These are phyloP conservation scores for Eupithecia exiguata DNA, from an alignment of 2,888 invertebrate species.

Conservation along the genomic window DNA sequence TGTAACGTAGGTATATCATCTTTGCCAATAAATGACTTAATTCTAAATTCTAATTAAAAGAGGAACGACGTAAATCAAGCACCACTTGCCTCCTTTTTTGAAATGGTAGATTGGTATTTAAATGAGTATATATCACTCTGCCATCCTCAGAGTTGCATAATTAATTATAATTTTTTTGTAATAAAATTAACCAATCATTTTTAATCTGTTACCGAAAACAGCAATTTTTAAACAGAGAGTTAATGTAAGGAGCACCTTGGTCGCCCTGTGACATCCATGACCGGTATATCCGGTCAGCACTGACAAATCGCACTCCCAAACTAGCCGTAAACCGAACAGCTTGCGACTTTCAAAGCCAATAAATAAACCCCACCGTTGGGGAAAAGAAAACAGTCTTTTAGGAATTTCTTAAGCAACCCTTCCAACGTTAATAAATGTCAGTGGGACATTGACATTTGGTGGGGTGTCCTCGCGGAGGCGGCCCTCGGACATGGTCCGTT, in stretches of 20 bases:
- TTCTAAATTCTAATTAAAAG: too few relatives aligned
- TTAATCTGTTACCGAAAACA: neutral
- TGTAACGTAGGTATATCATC: too few relatives aligned
- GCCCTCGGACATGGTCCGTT: slow-evolving; percentile 54
- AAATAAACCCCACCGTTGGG: slow-evolving; percentile 50
- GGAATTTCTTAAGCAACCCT: slow-evolving; percentile 72
- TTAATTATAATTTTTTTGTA: too few relatives aligned
- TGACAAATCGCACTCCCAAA: slow-evolving; percentile 30
- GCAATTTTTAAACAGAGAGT: neutral
- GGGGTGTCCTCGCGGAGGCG: slow-evolving; percentile 54
- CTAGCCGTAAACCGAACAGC: slow-evolving; percentile 25
- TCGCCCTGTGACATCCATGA: neutral
- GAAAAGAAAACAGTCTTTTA: slow-evolving; percentile 64
- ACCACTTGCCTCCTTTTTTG: neutral
- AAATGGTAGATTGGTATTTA: neutral
- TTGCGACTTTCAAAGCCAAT: slow-evolving; percentile 37
- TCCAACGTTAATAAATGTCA: slow-evolving; percentile 80
- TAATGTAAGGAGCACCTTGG: neutral
- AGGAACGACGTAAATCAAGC: neutral
- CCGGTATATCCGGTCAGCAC: slow-evolving; percentile 15
- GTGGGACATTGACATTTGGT: slow-evolving; percentile 64
- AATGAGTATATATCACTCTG: neutral
- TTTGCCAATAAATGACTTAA: too few relatives aligned
- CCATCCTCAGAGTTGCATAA: neutral
- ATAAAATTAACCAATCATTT: too few relatives aligned